phyloP scores from a whole-genome alignment of 2,113 vertebrate genomes.

The Amphilophus citrinellus region DNA sequence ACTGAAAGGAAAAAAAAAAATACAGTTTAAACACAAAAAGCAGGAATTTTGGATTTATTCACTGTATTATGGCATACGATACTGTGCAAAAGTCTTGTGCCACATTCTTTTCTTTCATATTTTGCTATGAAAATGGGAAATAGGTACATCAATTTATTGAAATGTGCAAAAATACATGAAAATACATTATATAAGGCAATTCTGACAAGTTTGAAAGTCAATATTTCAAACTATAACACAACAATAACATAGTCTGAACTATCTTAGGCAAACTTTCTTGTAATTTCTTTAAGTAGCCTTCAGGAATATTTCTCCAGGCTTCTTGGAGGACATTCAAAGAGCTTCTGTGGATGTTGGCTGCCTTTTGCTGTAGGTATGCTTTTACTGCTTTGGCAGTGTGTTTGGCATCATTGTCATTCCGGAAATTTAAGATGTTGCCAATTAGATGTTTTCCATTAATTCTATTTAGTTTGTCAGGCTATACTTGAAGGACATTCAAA shows the following conservation, averaged over 20 bases:
- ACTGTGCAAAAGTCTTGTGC: background rate
- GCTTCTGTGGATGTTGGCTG: no score
- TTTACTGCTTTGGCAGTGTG: no score
- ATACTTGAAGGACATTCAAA: no score
- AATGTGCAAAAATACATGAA: background rate
- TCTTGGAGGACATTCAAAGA: no score
- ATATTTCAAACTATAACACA: no score
- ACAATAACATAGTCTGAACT: background rate
- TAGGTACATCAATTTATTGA: background rate
- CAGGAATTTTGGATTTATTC: background rate
- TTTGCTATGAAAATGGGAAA: background rate
- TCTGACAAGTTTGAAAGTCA: background rate
- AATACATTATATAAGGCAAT: background rate
- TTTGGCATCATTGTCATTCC: no score
- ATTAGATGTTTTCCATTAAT: no score
- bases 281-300: no score
- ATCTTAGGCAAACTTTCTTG: background rate
- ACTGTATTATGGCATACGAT: background rate
- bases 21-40: background rate
- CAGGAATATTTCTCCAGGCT: no score
- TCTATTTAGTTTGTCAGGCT: no score
- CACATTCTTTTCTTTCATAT: background rate
- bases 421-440: no score
- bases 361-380: no score
- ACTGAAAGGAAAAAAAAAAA: background rate